These are phyloP conservation scores for Odocoileus virginianus DNA, from an alignment of 2,113 vertebrate genomes.

Conservation along the genomic window DNA sequence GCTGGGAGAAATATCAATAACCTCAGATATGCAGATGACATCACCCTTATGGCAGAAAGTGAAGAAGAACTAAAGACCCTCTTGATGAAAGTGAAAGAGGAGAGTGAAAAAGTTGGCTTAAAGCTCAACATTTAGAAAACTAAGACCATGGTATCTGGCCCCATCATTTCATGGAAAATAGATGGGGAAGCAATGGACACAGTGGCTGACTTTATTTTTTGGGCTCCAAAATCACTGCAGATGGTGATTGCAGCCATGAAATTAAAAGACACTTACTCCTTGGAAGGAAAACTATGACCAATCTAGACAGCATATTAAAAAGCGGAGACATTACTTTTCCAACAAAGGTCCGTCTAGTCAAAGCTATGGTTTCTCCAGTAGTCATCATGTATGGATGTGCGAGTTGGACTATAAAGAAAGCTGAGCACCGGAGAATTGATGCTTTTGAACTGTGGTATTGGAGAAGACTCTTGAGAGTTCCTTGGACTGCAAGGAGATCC, in stretches of 20 bases:
- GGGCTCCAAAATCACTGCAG: background rate
- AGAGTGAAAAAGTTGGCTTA: background rate
- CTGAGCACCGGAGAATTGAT: background rate
- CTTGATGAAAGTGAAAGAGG: background rate
- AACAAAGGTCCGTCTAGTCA: background rate
- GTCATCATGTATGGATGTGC: background rate
- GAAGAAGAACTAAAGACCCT: background rate
- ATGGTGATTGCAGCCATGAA: background rate
- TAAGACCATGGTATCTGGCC: background rate
- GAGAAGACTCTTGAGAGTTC: background rate
- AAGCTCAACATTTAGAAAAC: background rate
- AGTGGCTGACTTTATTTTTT: background rate
- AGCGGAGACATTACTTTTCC: background rate
- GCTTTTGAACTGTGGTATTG: background rate
- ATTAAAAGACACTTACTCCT: rapidly evolving
- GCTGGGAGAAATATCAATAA: background rate
- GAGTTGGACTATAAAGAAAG: background rate
- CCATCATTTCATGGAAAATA: background rate
- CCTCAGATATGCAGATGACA: background rate
- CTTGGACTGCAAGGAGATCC: background rate
- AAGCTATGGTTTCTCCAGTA: background rate
- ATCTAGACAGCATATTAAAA: background rate
- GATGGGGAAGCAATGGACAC: background rate
- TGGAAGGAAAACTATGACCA: background rate
- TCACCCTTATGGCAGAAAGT: background rate